These are phyloP conservation scores for Grantiella picta DNA, from an alignment of 2,113 vertebrate species.

Conservation along the genomic window DNA sequence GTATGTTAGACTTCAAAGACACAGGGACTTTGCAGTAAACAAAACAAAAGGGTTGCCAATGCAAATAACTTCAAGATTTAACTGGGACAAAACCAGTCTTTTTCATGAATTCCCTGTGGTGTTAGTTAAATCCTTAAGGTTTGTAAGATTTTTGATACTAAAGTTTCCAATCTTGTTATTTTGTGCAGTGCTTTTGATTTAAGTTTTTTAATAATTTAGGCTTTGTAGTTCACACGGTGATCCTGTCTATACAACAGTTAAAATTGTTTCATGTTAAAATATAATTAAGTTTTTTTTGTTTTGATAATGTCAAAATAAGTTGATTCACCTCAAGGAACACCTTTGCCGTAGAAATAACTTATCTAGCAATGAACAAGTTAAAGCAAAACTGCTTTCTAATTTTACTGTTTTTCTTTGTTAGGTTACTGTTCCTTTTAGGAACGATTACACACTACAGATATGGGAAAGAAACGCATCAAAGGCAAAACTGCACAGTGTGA, in stretches of 20 bases:
- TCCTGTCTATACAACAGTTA: background rate
- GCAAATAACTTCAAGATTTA: background rate
- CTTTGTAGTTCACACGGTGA: background rate
- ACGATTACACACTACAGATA: constrained; percentile 47
- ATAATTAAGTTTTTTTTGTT: background rate
- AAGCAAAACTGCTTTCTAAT: background rate
- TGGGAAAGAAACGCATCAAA: constrained; percentile 79
- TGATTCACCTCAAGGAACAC: background rate
- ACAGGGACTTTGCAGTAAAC: background rate
- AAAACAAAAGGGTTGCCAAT: background rate
- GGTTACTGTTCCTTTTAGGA: constrained; percentile 57
- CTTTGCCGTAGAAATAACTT: background rate
- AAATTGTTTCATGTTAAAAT: background rate
- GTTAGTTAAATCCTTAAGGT: background rate
- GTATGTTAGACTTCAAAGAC: background rate
- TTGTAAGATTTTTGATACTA: background rate
- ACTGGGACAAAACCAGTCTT: background rate
- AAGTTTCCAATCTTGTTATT: background rate
- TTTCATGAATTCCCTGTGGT: background rate
- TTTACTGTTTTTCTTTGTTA: constrained; percentile 27
- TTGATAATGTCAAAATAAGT: background rate
- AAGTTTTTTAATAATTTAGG: background rate
- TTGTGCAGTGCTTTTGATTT: background rate
- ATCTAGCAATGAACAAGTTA: background rate
- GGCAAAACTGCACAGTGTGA: constrained; percentile 59